These are phyloP conservation scores for Gobionotothen gibberifrons DNA, from an alignment of 2,797 vertebrate species.

Conservation along the genomic window DNA sequence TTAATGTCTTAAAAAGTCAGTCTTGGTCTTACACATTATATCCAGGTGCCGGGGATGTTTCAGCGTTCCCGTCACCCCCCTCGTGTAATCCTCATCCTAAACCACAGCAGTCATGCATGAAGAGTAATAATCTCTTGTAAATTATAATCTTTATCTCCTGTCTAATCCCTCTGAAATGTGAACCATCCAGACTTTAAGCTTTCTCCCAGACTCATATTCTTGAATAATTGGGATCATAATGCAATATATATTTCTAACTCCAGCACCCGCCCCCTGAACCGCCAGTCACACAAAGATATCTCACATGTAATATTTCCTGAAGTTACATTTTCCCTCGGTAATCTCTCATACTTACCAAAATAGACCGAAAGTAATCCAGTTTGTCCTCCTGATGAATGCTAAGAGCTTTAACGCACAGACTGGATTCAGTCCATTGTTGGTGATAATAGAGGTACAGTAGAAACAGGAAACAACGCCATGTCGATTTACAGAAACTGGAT, in stretches of 20 bases:
- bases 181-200: slow-evolving; percentile 18
- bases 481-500: slow-evolving; percentile 17
- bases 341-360: slow-evolving; percentile 34
- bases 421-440: slow-evolving; percentile 18
- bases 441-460: neutral
- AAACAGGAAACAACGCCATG: neutral
- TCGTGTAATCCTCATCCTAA: slow-evolving; percentile 17
- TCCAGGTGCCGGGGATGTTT: slow-evolving; percentile 14
- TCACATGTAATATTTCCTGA: slow-evolving; percentile 15
- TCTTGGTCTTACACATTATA: neutral
- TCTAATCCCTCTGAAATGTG: slow-evolving; percentile 43
- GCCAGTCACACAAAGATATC: slow-evolving; percentile 2
- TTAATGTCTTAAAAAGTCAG: neutral
- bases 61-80: slow-evolving; percentile 11
- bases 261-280: neutral
- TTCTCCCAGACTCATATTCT: slow-evolving; percentile 14
- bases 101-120: slow-evolving; percentile 30
- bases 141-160: slow-evolving; percentile 47
- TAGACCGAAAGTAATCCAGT: slow-evolving; percentile 43
- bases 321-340: slow-evolving; percentile 31
- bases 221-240: slow-evolving; percentile 22
- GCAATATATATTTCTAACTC: neutral
- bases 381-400: slow-evolving; percentile 28
- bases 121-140: slow-evolving; percentile 49
- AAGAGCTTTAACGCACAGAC: slow-evolving; percentile 32